Evolutionary conservation across 2,113 vertebrate species (phyloP).

Genomic region (Megaceryle torquata): DNA sequence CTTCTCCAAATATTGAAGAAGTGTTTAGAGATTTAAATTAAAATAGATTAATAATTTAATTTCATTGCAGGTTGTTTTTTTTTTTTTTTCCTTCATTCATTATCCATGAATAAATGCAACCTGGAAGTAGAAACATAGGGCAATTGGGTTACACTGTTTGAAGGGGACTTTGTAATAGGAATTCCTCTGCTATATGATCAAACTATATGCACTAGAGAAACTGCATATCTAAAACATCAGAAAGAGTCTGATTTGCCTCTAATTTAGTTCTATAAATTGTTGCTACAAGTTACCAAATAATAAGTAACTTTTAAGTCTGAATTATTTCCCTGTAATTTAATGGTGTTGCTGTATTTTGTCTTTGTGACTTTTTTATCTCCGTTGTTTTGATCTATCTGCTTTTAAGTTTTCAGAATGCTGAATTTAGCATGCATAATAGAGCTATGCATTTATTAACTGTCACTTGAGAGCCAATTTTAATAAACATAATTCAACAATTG

Average conservation of each 20-base stretch:
- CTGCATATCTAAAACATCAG: conserved; percentile 1
- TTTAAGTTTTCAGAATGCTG: conserved; percentile 59
- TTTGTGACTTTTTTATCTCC: conserved; percentile 59
- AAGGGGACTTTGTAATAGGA: background rate
- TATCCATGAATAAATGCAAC: conserved; percentile 42
- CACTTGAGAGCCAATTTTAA: conserved; percentile 67
- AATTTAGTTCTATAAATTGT: conserved; percentile 58
- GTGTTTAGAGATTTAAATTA: background rate
- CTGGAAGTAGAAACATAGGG: background rate
- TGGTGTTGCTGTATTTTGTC: conserved; percentile 60
- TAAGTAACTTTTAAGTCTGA: conserved; percentile 55
- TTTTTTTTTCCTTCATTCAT: conserved; percentile 15
- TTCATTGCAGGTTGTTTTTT: background rate
- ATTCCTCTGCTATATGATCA: conserved; percentile 10
- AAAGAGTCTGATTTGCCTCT: conserved; percentile 34
- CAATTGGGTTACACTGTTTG: background rate
- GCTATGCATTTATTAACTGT: conserved; percentile 63
- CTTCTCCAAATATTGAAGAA: background rate
- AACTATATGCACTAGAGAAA: background rate
- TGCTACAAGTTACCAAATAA: conserved; percentile 31
- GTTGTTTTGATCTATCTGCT: conserved; percentile 68
- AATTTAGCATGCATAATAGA: conserved; percentile 67
- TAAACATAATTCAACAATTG: conserved; percentile 59
- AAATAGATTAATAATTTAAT: background rate
- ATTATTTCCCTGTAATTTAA: conserved; percentile 49